A percentile compares a stretch with the other conserved stretches of the same genome.
These are phyloP conservation scores for Hippocampus kuda DNA, from an alignment of 2,797 vertebrate genomes.

Conservation along the genomic window DNA sequence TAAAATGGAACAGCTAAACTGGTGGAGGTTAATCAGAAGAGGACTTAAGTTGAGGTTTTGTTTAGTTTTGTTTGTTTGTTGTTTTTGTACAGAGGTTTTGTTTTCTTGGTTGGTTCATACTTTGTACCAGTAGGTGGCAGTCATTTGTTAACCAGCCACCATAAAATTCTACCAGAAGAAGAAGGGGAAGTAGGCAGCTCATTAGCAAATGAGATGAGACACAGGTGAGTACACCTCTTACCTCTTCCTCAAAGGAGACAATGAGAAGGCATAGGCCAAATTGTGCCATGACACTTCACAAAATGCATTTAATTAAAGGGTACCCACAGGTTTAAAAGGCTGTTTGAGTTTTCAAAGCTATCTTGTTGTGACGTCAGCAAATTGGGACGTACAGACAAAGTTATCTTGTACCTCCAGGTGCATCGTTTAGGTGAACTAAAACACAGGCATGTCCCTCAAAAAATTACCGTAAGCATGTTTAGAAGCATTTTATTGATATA, in stretches of 20 bases:
- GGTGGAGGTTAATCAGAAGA: no score
- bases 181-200: background rate
- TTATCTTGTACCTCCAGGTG: no score
- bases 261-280: background rate
- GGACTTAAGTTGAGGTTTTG: no score
- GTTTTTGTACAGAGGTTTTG: no score
- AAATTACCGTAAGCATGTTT: background rate
- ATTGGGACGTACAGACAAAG: background rate
- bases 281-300: background rate
- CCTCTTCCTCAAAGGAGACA: background rate
- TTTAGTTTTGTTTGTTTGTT: no score
- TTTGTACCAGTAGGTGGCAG: no score
- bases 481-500: background rate
- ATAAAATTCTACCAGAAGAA: background rate
- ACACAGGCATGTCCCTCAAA: background rate
- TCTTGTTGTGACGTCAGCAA: background rate
- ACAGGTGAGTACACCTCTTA: background rate
- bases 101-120: no score
- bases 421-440: background rate
- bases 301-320: slow-evolving; percentile 3
- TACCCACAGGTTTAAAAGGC: background rate
- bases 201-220: no score
- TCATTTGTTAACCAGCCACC: no score
- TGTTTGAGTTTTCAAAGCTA: background rate
- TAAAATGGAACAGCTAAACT: no score